Conservation (phyloP, 2,113 vertebrate genomes). For the Crypturellus undulatus region DNA sequence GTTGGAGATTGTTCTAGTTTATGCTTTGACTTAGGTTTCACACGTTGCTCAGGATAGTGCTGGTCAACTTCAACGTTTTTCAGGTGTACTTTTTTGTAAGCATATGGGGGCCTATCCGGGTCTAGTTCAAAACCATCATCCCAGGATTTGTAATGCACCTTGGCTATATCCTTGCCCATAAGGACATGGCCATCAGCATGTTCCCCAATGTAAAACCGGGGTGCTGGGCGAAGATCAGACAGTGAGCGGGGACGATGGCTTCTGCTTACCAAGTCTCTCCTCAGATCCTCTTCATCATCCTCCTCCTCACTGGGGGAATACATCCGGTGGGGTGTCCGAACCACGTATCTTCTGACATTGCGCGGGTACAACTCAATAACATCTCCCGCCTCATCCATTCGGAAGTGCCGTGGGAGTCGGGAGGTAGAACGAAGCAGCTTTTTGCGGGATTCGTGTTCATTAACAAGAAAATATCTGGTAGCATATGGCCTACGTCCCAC, state of each 20-base stretch:
- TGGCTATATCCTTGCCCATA: slow-evolving; percentile 55
- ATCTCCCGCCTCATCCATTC: slow-evolving; percentile 78
- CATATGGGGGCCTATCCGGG: slow-evolving; percentile 46
- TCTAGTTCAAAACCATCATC: slow-evolving; percentile 68
- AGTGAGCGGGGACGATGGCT: slow-evolving; percentile 78
- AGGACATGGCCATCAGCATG: slow-evolving; percentile 64
- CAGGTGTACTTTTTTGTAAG: slow-evolving; percentile 69
- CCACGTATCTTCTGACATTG: slow-evolving; percentile 74
- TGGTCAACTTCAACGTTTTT: slow-evolving; percentile 63
- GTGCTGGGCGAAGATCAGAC: slow-evolving; percentile 81
- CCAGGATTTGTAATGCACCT: slow-evolving; percentile 68
- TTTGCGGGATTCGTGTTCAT: slow-evolving; percentile 82
- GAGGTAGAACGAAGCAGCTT: slow-evolving; percentile 78
- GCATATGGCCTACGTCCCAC: slow-evolving; percentile 71
- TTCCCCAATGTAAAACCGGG: slow-evolving; percentile 84
- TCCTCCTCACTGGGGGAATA: slow-evolving; percentile 85
- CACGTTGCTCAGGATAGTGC: slow-evolving; percentile 66
- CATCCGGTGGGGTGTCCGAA: slow-evolving; percentile 61
- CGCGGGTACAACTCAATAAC: slow-evolving; percentile 84
- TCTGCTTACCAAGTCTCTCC: slow-evolving; percentile 59
- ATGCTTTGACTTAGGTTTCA: slow-evolving; percentile 80
- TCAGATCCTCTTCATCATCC: slow-evolving; percentile 75
- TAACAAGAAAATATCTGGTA: slow-evolving; percentile 85
- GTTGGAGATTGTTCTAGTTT: slow-evolving; percentile 81
- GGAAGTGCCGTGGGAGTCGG: slow-evolving; percentile 82